Evolutionary conservation across 2,113 vertebrate species (phyloP).

Genomic region (Hemicordylus capensis): DNA sequence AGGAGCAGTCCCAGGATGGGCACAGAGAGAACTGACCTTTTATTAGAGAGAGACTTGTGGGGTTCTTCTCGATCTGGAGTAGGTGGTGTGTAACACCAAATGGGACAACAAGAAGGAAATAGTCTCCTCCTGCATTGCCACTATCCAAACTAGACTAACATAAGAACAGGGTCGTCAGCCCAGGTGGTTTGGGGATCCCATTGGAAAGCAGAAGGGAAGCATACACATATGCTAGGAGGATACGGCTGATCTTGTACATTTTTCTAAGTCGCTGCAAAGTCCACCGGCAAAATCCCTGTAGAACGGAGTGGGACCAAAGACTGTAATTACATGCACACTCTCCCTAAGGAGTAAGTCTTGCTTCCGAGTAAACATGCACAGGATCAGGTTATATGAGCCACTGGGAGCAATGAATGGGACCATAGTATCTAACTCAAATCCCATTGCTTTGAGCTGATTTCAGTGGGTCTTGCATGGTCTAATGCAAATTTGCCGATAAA

Average conservation of each 20-base stretch:
- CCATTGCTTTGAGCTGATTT: neutral
- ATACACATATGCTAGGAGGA: neutral
- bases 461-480: neutral
- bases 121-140: neutral
- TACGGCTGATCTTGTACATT: too few relatives aligned
- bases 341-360: neutral
- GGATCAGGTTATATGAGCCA: neutral
- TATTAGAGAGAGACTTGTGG: neutral
- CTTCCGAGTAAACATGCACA: neutral
- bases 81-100: neutral
- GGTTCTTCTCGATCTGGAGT: neutral
- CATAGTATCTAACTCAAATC: neutral
- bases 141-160: neutral
- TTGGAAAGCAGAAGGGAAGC: neutral
- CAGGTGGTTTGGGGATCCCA: neutral
- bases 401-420: neutral
- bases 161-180: neutral
- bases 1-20: neutral
- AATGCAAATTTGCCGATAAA: too few relatives aligned
- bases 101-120: neutral
- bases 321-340: neutral
- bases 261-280: neutral
- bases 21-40: neutral
- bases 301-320: neutral
- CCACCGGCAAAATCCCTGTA: neutral